Base-by-base conservation (phyloP, 1,140 invertebrate species). In the Maconellicoccus hirsutus region DNA sequence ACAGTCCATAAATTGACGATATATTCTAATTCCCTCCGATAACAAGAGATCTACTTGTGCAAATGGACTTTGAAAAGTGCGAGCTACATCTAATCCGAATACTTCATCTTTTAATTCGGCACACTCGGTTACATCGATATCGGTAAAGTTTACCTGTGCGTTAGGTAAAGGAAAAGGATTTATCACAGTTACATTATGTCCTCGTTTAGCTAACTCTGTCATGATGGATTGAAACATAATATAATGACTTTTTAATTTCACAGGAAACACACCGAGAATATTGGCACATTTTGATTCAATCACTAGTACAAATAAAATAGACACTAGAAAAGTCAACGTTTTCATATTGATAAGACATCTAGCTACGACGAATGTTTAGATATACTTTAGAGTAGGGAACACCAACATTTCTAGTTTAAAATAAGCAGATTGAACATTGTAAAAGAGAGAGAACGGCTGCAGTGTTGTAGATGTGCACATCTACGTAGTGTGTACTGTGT, bases 111-210 rank as follows among this genome's bases (percentile, higher is more conserved):
- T 2, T 16, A 66, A 10, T 4, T 23, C 61, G 22, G 10, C 1
- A 16, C 71, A 74, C 16, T 76, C 69, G 27, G 71, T 73, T 21
- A 77, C 70, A 27, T 71, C 73, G 12, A 84, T 74, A 73, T 86
- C 83, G 4, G 75, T 79, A 52, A 83, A 84, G 74, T 86, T 85
- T 3, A 14, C 8, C 21, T 10, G 10, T 2, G 78, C 75, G 1
- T 80, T 73, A 0, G 80, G 77, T 52, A 76, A 77, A 70, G 42
- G 42, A 16, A 52, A 52, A 2, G 42, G 2, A 16, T 52, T 52
- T 2, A 52, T 16, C n/a, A 52, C 42, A 8, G 42, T 52, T 16
- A 52, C 42, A 16, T 52, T 52, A 52, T 52, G 42, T 52, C 42
- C 42, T 52, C 42, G 10, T 52, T 16, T 52, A 52, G 42, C n/a